Evolutionary conservation across 2,888 invertebrate genomes (phyloP).

Genomic region (Polymixis lichenea): DNA sequence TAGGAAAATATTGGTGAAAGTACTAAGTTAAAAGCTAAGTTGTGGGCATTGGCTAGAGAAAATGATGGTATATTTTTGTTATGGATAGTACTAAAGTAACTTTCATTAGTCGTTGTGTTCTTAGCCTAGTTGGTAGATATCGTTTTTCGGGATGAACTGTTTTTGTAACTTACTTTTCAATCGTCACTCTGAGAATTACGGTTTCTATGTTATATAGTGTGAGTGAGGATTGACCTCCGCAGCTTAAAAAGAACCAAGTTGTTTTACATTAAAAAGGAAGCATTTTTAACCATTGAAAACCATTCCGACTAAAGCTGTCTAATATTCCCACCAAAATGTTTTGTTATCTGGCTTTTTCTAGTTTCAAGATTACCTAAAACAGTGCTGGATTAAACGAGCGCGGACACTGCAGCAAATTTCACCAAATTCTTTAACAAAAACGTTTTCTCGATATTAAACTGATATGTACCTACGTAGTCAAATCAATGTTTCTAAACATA

Average conservation of each 20-base stretch:
- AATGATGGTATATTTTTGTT: constrained; percentile 29
- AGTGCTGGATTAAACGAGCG: too few species aligned
- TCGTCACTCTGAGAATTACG: not conserved
- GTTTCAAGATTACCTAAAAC: too few species aligned
- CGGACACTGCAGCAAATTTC: too few species aligned
- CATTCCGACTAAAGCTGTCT: not conserved
- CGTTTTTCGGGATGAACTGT: constrained; percentile 7
- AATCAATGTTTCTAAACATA: too few species aligned
- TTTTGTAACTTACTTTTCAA: not conserved
- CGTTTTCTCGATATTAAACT: too few species aligned
- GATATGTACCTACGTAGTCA: too few species aligned
- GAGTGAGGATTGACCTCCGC: not conserved
- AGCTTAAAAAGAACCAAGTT: not conserved
- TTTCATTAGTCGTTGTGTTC: not conserved
- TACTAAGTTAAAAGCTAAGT: not conserved
- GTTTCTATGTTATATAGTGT: too few species aligned
- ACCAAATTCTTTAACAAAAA: too few species aligned
- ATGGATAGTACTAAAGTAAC: not conserved
- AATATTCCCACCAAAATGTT: not conserved
- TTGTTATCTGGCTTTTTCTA: not conserved
- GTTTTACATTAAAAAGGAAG: not conserved
- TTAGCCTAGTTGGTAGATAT: constrained; percentile 2
- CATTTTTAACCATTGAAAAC: not conserved
- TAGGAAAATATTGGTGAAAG: constrained; percentile 29
- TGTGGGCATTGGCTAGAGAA: constrained; percentile 12